Evolutionary conservation across 2,888 invertebrate genomes (phyloP).

Genomic region (Scaptodrosophila latifasciaeformis): DNA sequence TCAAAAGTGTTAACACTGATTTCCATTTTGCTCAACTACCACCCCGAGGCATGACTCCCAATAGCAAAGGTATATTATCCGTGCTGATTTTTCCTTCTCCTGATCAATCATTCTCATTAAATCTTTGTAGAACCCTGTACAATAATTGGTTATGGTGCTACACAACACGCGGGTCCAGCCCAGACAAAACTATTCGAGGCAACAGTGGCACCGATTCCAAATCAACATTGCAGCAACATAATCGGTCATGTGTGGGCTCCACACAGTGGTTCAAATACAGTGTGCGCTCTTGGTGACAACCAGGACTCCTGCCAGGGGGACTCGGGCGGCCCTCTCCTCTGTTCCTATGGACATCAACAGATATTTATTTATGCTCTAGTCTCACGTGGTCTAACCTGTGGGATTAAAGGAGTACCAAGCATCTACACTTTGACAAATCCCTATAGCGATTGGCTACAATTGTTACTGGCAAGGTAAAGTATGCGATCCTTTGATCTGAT

Average conservation of each 20-base stretch:
- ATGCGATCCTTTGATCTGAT: conserved; percentile 14
- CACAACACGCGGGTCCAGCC: conserved; percentile 61
- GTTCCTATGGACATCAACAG: conserved; percentile 50
- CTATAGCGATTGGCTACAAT: conserved; percentile 71
- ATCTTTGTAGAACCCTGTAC: conserved; percentile 56
- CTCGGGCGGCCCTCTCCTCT: conserved; percentile 73
- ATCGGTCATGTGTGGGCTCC: conserved; percentile 73
- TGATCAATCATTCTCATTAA: neutral
- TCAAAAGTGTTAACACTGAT: too few relatives aligned
- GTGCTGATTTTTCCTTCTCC: neutral
- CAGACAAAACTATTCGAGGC: conserved; percentile 64
- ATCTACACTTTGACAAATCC: conserved; percentile 72
- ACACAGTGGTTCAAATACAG: conserved; percentile 64
- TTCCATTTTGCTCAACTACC: conserved; percentile 62
- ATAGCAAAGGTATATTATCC: conserved; percentile 51
- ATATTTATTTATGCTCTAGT: conserved; percentile 71
- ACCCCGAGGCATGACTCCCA: conserved; percentile 49
- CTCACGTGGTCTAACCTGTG: conserved; percentile 72
- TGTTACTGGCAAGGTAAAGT: conserved; percentile 31
- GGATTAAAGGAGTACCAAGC: conserved; percentile 69
- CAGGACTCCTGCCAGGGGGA: conserved; percentile 74
- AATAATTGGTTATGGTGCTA: conserved; percentile 73
- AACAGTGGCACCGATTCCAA: conserved; percentile 63
- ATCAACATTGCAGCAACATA: conserved; percentile 54
- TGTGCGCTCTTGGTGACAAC: conserved; percentile 71